These are phyloP conservation scores for Drosophila busckii DNA, from an alignment of 1,140 invertebrate genomes.

Conservation along the genomic window DNA sequence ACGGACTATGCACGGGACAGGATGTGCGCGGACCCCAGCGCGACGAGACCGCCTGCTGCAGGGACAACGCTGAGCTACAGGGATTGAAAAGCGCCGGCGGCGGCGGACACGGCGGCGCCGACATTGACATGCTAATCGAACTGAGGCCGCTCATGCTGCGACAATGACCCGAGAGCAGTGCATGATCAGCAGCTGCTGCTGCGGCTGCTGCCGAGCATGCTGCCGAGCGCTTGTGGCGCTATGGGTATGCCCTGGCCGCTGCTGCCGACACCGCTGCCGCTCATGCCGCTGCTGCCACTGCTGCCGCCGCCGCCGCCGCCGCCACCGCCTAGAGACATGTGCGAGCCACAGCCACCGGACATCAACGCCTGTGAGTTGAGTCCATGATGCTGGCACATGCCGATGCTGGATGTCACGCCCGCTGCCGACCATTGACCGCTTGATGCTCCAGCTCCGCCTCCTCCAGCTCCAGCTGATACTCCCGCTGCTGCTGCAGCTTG, in stretches of 20 bases:
- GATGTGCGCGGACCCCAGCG: slow-evolving; percentile 78
- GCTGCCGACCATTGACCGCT: slow-evolving; percentile 62
- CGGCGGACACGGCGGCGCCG: slow-evolving; percentile 63
- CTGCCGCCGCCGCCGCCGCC: slow-evolving; percentile 35
- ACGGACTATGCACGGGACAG: slow-evolving; percentile 84
- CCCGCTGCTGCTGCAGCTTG: slow-evolving; percentile 51
- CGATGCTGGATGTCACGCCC: slow-evolving; percentile 54
- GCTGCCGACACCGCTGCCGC: slow-evolving; percentile 67
- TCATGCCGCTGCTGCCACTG: slow-evolving; percentile 56
- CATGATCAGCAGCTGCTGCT: slow-evolving; percentile 41
- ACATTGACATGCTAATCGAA: slow-evolving; percentile 61
- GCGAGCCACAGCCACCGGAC: slow-evolving; percentile 78
- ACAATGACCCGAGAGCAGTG: slow-evolving; percentile 56
- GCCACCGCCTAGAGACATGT: slow-evolving; percentile 69
- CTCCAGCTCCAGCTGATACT: slow-evolving; percentile 23
- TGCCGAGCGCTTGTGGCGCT: slow-evolving; percentile 34
- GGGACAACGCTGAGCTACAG: slow-evolving; percentile 72
- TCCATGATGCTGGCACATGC: slow-evolving; percentile 74
- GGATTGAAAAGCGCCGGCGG: slow-evolving; percentile 78
- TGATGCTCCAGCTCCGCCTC: slow-evolving; percentile 12
- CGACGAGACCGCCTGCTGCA: slow-evolving; percentile 60
- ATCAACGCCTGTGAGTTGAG: slow-evolving; percentile 75
- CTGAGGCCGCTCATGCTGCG: slow-evolving; percentile 72
- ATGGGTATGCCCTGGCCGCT: slow-evolving; percentile 56
- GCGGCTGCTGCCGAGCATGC: slow-evolving; percentile 20